These are phyloP conservation scores for Himalopsyche kuldschensis DNA, from an alignment of 2,888 invertebrate species.

Conservation along the genomic window DNA sequence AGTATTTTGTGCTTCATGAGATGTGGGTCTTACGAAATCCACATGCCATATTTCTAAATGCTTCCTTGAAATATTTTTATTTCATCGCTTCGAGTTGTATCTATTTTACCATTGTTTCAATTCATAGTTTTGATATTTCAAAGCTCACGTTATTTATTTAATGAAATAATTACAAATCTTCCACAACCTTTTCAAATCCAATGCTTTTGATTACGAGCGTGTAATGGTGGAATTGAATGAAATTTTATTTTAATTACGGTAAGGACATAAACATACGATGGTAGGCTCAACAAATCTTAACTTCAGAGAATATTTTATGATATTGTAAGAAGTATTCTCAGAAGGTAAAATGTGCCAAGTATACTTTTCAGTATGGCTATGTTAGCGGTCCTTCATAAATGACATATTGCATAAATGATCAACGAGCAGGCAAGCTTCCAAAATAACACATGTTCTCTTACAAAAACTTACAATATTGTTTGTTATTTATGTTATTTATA, in stretches of 20 bases:
- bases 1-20: neutral
- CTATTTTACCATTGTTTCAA: neutral
- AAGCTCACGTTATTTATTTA: neutral
- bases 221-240: constrained; percentile 1
- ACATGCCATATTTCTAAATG: neutral
- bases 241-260: neutral
- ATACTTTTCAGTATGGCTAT: neutral
- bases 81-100: neutral
- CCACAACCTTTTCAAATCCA: neutral
- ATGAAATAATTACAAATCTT: neutral
- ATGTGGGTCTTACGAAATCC: neutral
- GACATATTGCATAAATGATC: neutral
- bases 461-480: neutral
- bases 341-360: constrained; percentile 3
- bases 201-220: neutral
- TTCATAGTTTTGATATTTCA: neutral
- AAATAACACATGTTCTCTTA: neutral
- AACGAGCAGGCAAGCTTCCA: neutral
- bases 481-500: neutral
- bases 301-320: neutral
- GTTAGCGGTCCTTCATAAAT: neutral
- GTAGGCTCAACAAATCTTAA: neutral
- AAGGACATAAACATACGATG: neutral
- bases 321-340: neutral
- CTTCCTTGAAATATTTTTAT: neutral